A percentile compares a stretch with the other conserved stretches of the same genome.
phyloP scores from a whole-genome alignment of 35 echinoderm and acorn worm genomes.

The Strongylocentrotus purpuratus region DNA sequence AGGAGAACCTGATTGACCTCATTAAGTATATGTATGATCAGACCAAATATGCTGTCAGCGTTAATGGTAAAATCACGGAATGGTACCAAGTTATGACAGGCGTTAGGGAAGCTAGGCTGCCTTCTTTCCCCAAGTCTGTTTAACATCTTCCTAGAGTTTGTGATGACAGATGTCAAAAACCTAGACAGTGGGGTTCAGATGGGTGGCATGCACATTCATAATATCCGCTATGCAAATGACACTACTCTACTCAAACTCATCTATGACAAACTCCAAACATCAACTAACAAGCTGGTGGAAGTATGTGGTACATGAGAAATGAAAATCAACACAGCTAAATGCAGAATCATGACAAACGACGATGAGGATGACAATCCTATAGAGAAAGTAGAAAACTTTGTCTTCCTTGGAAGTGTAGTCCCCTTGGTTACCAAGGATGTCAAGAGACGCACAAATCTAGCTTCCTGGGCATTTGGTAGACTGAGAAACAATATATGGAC shows the following conservation, averaged over 20 bases:
- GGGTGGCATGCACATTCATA: not conserved
- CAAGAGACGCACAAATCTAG: not conserved
- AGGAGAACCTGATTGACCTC: not conserved
- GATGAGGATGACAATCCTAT: not conserved
- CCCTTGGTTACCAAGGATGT: constrained; percentile 6
- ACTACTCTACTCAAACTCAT: constrained; percentile 40
- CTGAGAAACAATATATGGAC: constrained; percentile 19
- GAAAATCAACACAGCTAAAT: constrained; percentile 25
- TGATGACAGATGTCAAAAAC: constrained; percentile 40
- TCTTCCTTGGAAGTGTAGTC: not conserved
- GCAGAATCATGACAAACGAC: not conserved
- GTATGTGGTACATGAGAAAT: not conserved
- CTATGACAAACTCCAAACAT: constrained; percentile 26
- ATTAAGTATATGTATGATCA: constrained; percentile 24
- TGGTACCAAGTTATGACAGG: constrained; percentile 19
- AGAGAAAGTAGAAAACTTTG: not conserved
- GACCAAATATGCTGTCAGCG: constrained; percentile 37
- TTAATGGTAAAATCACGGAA: constrained; percentile 51
- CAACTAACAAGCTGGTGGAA: not conserved
- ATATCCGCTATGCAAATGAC: constrained; percentile 53
- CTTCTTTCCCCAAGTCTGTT: constrained; percentile 49
- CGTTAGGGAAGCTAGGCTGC: constrained; percentile 27
- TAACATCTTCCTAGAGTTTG: constrained; percentile 60
- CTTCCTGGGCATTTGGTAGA: not conserved
- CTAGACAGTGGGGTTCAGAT: not conserved